A percentile compares a stretch with the other conserved stretches of the same genome.
Conservation (phyloP, 2,888 invertebrate species). For the Bembecia ichneumoniformis region DNA sequence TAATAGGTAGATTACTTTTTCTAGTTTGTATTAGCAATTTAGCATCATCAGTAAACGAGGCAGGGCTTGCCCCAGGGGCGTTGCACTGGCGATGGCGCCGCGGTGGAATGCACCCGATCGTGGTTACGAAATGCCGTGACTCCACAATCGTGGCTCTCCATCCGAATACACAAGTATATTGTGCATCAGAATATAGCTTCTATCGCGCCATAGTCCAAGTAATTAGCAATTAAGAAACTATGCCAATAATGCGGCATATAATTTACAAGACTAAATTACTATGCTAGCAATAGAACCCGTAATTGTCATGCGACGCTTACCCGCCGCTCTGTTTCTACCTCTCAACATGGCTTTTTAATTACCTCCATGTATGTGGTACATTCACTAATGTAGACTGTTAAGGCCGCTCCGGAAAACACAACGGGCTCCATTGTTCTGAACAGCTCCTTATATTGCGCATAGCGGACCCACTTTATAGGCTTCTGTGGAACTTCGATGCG, state of each 20-base stretch:
- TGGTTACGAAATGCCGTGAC: conserved; percentile 64
- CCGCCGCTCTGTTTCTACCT: conserved; percentile 17
- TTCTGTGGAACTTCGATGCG: conserved; percentile 29
- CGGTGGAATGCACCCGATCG: conserved; percentile 63
- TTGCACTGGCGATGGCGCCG: conserved; percentile 52
- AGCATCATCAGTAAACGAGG: conserved; percentile 36
- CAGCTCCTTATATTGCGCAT: conserved; percentile 57
- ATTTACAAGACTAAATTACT: background rate
- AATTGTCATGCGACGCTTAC: conserved; percentile 32
- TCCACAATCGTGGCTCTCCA: conserved; percentile 40
- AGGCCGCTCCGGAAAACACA: conserved; percentile 50
- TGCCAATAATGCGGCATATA: background rate
- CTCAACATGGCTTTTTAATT: conserved; percentile 63
- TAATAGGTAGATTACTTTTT: no score
- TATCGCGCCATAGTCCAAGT: background rate
- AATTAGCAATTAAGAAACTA: background rate
- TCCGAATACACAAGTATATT: conserved; percentile 37
- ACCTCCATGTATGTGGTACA: conserved; percentile 50
- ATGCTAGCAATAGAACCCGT: conserved; percentile 12
- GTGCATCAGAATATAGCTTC: conserved; percentile 2
- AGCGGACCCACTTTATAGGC: conserved; percentile 58
- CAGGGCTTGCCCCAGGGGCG: conserved; percentile 53
- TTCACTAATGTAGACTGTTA: conserved; percentile 53
- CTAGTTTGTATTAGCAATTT: conserved; percentile 7
- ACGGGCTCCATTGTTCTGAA: conserved; percentile 50